Evolutionary conservation across 2,888 invertebrate species (phyloP), one percentile per base, ranked within the genome.

Genomic region (Sarcophaga rosellei): DNA sequence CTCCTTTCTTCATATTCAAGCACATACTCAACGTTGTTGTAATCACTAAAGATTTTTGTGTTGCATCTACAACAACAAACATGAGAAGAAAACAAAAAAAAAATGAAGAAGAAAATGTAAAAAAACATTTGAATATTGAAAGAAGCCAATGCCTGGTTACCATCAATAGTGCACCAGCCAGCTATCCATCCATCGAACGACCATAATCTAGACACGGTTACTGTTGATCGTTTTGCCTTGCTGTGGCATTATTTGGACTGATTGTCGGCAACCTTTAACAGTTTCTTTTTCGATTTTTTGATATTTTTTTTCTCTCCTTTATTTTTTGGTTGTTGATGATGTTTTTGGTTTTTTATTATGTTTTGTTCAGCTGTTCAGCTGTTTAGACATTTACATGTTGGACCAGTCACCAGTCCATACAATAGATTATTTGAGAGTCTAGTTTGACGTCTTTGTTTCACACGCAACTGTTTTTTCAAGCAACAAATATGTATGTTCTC

Each of bases 31-130:
- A 53, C 3, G 81, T 77, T 61, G 81, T 66, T 69, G 47, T 74
- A 88, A 87, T 87, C 86, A 82, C 88, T 87, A 82, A 85, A 81
- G 86, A 85, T 82, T 88, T 87, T 78, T 66, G 81, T 74, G 86
- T 10, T 35, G 1, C 35, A 35, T 8, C 35, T 0, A 35, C 35
- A 35, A 0, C 25, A 25, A 23, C n/a, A 59, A 25, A 70, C 35
- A 72, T 11, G 8, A 25, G 17, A 25, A 17, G 45, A 66, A 2
- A 47, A 47, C 47, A 47, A 12, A 47, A 15, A 12, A 15, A 53
- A 53, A 35, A 0, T 35, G 8, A 35, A 35, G 35, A 35, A 35
- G 35, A 35, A 35, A 35, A 35, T 1, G 35, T n/a, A 35, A 35
- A 35, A 35, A 35, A 35, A 35, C 10, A 35, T 35, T 35, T 45